Base-by-base conservation (phyloP, 2,888 invertebrate species). In the Nomada fucata region DNA sequence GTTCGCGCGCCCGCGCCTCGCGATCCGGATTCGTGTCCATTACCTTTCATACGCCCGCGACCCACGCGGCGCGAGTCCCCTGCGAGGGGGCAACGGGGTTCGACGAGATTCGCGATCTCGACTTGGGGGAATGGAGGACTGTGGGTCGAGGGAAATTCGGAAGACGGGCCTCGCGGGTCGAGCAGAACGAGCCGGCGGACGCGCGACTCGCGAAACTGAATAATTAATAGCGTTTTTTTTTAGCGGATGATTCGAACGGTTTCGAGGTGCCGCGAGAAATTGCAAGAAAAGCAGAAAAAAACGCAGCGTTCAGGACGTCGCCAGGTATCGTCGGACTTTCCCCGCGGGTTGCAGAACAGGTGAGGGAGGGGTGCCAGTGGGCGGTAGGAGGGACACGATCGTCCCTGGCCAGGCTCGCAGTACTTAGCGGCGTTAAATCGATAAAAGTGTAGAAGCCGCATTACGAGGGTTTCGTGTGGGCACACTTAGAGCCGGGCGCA, bases 1-100 rank as follows among this genome's bases (percentile, higher is more conserved):
- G 68, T 69, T 71, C 68, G 63, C 65, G 61, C 79, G 64, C 75
- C 61, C 78, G 68, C 79, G 80, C 83, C 71, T 60, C 79, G 80
- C 89, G 84, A 88, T 89, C 89, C 89, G 89, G 86, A 89, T 89
- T 89, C 89, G 87, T 87, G 79, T 83, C 87, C 89, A 86, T 89
- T 88, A 83, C 86, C 89, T 89, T 84, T 87, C 89, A 87, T 89
- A 89, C 86, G 82, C 70, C 44, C 65, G 78, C 79, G 65, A 67
- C 71, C 78, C 79, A 71, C 78, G 78, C 65, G 79, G 71, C 79
- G 29, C 11, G n/a, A 2, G n/a, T 36, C 20, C 18, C 15, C 20
- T 42, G 4, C 36, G 42, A 9, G 15, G 52, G 20, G 15, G 44
- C 23, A 23, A 18, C 57, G 36, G 20, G 36, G 20, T 36, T 23